Evolutionary conservation across 2,888 invertebrate species (phyloP).

Genomic region (Chamaedrilus cognettii): DNA sequence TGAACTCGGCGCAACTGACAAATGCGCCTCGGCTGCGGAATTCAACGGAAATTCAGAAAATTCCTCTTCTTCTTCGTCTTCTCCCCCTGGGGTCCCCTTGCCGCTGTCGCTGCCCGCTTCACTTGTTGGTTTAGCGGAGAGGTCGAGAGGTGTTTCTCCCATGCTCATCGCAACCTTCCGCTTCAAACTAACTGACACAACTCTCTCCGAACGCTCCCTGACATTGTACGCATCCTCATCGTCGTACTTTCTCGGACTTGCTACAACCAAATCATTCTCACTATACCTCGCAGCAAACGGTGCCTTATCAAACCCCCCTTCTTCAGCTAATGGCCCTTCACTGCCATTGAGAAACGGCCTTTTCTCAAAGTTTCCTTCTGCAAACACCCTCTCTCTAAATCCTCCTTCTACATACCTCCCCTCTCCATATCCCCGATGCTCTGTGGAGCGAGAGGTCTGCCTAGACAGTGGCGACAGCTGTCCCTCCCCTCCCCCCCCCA

Average conservation of each 20-base stretch:
- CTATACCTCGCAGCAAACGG: too few relatives aligned
- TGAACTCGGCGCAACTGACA: too few relatives aligned
- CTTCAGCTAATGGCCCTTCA: too few relatives aligned
- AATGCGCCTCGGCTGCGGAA: too few relatives aligned
- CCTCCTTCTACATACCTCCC: not conserved
- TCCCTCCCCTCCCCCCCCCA: not conserved
- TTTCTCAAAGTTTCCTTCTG: too few relatives aligned
- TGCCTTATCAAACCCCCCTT: too few relatives aligned
- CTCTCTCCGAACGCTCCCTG: not conserved
- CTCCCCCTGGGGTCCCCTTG: too few relatives aligned
- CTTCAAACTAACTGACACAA: not conserved
- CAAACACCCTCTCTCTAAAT: too few relatives aligned
- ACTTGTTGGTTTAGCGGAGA: constrained; percentile 41
- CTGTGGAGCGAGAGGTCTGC: not conserved
- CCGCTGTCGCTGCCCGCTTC: not conserved
- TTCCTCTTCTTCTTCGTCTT: too few relatives aligned
- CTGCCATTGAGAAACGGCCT: too few relatives aligned
- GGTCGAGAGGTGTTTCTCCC: constrained; percentile 47
- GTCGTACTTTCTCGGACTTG: too few relatives aligned
- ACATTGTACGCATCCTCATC: constrained; percentile 3
- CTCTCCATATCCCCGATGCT: not conserved
- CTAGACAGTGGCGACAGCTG: not conserved
- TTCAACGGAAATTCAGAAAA: too few relatives aligned
- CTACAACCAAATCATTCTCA: not conserved
- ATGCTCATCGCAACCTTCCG: not conserved